Conservation (phyloP, 2,113 vertebrate species). For the Hyla sarda region DNA sequence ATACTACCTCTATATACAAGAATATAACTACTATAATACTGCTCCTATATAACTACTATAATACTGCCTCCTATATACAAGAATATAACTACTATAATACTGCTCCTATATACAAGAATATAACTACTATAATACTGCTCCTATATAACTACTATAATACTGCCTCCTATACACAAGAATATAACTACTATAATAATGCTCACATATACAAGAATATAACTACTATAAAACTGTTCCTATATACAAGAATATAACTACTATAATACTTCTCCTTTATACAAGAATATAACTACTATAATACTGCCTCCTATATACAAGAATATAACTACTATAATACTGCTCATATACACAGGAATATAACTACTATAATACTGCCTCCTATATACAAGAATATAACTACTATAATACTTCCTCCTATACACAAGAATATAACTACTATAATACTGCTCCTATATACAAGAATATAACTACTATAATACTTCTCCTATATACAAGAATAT, state of each 20-base stretch:
- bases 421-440: constrained; percentile 10
- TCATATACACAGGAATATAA: background rate
- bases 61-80: background rate
- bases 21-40: background rate
- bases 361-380: background rate
- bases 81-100: background rate
- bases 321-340: no score
- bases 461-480: constrained; percentile 2
- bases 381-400: background rate
- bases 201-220: background rate
- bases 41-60: background rate
- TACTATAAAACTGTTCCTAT: background rate
- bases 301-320: background rate
- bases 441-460: background rate
- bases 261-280: background rate
- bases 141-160: background rate
- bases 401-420: background rate
- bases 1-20: background rate
- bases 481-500: background rate
- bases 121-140: constrained; percentile 2
- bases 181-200: background rate
- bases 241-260: constrained; percentile 1
- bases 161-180: background rate
- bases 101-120: background rate
- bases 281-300: constrained; percentile 14